Conservation (phyloP, 2,888 invertebrate genomes). For the Coremacera marginata region DNA sequence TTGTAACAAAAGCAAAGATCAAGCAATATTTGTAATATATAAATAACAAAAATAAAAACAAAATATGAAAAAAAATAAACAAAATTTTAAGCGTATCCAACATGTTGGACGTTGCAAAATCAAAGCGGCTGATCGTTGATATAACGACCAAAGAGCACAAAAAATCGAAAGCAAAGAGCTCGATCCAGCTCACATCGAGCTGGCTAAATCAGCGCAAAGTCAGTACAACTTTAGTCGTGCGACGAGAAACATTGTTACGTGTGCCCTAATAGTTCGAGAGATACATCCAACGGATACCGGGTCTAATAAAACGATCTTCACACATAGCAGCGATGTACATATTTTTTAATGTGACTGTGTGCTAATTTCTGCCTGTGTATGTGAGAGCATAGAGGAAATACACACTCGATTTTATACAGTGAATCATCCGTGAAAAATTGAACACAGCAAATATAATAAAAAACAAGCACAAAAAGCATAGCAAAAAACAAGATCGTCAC, state of each 20-base stretch:
- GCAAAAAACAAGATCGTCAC: slow-evolving; percentile 29
- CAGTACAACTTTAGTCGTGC: slow-evolving; percentile 28
- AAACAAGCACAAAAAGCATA: slow-evolving; percentile 30
- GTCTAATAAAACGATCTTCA: slow-evolving; percentile 25
- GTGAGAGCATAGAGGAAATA: background rate
- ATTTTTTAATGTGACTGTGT: slow-evolving; percentile 17
- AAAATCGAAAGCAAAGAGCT: background rate
- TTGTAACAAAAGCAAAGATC: no score
- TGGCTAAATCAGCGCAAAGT: background rate
- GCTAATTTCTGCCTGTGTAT: background rate
- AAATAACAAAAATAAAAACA: no score
- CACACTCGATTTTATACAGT: slow-evolving; percentile 41
- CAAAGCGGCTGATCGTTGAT: background rate
- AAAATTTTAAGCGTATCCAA: background rate
- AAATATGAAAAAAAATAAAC: no score
- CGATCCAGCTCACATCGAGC: background rate
- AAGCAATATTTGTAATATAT: no score
- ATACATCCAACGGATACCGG: background rate
- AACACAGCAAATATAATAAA: slow-evolving; percentile 32
- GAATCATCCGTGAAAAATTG: slow-evolving; percentile 47
- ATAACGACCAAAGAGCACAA: slow-evolving; percentile 3
- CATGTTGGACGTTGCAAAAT: slow-evolving; percentile 17
- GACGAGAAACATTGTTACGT: slow-evolving; percentile 11
- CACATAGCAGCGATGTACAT: background rate
- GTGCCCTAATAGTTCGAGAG: background rate